phyloP scores from a whole-genome alignment of 2,888 invertebrate genomes.

The Pollenia angustigena region DNA sequence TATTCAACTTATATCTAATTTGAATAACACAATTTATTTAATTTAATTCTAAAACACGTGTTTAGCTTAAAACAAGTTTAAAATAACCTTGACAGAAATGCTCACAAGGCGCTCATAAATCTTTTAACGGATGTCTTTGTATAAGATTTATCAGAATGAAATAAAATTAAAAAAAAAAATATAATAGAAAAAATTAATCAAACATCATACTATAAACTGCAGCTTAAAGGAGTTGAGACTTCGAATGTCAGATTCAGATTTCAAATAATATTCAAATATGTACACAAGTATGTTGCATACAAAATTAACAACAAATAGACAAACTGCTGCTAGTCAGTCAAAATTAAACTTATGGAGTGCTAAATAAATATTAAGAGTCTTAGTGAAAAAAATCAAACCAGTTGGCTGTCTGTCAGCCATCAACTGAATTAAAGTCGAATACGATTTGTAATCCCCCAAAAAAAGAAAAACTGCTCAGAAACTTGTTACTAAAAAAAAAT shows the following conservation, averaged over 20 bases:
- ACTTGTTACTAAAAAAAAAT: conserved; percentile 48
- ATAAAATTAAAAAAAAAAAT: background rate
- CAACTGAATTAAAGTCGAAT: conserved; percentile 35
- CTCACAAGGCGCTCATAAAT: conserved; percentile 63
- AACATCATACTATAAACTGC: background rate
- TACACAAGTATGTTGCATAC: conserved; percentile 20
- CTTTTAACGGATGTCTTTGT: conserved; percentile 69
- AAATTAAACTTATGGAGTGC: background rate
- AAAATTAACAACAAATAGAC: conserved; percentile 16
- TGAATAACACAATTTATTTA: conserved; percentile 47
- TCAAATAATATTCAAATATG: conserved; percentile 21
- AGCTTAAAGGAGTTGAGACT: conserved; percentile 27
- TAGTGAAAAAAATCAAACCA: conserved; percentile 40
- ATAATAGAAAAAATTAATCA: conserved; percentile 18
- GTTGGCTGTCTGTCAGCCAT: conserved; percentile 36
- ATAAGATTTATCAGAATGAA: conserved; percentile 54
- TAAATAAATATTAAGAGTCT: conserved; percentile 24
- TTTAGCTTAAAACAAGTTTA: conserved; percentile 53
- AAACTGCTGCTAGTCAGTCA: conserved; percentile 9
- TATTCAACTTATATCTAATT: conserved; percentile 24
- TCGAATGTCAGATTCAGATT: conserved; percentile 32
- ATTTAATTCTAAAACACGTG: background rate
- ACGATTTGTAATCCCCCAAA: background rate
- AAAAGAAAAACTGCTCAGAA: conserved; percentile 15
- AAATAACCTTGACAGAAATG: conserved; percentile 67